Evolutionary conservation across 2,797 vertebrate species (phyloP).

Genomic region (Capromys pilorides): DNA sequence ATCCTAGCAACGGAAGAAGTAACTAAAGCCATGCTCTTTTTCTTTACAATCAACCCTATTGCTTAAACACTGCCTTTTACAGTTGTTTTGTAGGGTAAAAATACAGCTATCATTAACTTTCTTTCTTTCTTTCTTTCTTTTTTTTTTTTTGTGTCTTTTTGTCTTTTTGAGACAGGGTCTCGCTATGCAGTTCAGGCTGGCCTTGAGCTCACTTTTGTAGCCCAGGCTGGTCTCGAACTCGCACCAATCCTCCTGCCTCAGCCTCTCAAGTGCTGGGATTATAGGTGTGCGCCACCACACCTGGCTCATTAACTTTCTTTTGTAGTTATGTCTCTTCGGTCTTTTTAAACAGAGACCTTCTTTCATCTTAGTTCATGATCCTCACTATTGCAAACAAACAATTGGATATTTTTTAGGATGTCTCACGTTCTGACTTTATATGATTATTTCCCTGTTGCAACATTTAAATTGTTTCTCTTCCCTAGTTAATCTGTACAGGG

Average conservation of each 20-base stretch:
- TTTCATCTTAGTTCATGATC: constrained; percentile 24
- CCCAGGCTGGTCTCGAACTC: too few relatives aligned
- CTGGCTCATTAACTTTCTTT: background rate
- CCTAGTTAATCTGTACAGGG: background rate
- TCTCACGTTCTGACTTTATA: constrained; percentile 28
- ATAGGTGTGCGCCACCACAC: too few relatives aligned
- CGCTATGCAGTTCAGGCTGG: too few relatives aligned
- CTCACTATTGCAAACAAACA: constrained; percentile 44
- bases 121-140: too few relatives aligned
- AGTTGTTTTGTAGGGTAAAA: background rate
- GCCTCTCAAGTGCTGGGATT: too few relatives aligned
- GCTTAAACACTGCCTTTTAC: constrained; percentile 43
- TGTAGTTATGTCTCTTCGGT: background rate
- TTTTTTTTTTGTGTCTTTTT: too few relatives aligned
- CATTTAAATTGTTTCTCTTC: constrained; percentile 46
- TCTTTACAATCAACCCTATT: constrained; percentile 25
- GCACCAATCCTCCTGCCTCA: too few relatives aligned
- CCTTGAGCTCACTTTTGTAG: too few relatives aligned
- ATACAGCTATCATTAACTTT: background rate
- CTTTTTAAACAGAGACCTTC: constrained; percentile 14
- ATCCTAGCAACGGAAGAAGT: background rate
- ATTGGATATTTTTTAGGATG: constrained; percentile 31
- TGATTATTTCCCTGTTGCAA: constrained; percentile 25
- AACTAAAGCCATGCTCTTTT: constrained; percentile 29
- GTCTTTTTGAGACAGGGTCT: too few relatives aligned